These are phyloP conservation scores for Drosophila setifemur DNA, from an alignment of 1,140 invertebrate genomes.

Conservation along the genomic window DNA sequence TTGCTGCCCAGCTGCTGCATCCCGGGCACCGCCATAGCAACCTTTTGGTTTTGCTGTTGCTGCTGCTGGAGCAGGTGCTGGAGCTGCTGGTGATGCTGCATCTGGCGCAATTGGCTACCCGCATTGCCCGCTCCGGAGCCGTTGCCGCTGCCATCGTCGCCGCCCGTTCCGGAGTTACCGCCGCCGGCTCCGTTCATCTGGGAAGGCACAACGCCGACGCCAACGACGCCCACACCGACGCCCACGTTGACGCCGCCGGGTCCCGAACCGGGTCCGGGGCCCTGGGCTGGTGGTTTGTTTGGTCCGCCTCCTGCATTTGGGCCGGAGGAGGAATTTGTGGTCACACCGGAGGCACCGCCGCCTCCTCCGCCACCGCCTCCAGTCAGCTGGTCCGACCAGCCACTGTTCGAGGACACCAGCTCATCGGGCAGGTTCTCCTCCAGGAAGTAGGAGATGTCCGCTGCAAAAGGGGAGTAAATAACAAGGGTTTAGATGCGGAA, in stretches of 20 bases:
- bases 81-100: constrained; percentile 83
- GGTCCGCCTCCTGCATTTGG: constrained; percentile 52
- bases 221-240: constrained; percentile 82
- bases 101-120: constrained; percentile 78
- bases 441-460: constrained; percentile 88
- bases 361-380: constrained; percentile 87
- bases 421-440: constrained; percentile 97
- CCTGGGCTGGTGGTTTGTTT: constrained; percentile 87
- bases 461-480: constrained; percentile 15
- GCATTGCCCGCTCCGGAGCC: constrained; percentile 75
- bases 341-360: constrained; percentile 84
- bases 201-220: constrained; percentile 83
- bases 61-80: constrained; percentile 65
- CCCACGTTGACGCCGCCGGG: constrained; percentile 83
- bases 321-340: constrained; percentile 82
- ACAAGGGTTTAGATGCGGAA: neutral
- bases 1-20: constrained; percentile 90
- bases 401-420: constrained; percentile 87
- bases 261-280: constrained; percentile 86
- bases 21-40: constrained; percentile 86
- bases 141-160: constrained; percentile 83
- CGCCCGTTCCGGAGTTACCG: constrained; percentile 81
- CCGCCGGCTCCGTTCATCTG: constrained; percentile 87
- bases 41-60: constrained; percentile 86
- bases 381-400: constrained; percentile 87